These are phyloP conservation scores for Drosophila triauraria DNA, from an alignment of 1,140 invertebrate genomes.

Conservation along the genomic window DNA sequence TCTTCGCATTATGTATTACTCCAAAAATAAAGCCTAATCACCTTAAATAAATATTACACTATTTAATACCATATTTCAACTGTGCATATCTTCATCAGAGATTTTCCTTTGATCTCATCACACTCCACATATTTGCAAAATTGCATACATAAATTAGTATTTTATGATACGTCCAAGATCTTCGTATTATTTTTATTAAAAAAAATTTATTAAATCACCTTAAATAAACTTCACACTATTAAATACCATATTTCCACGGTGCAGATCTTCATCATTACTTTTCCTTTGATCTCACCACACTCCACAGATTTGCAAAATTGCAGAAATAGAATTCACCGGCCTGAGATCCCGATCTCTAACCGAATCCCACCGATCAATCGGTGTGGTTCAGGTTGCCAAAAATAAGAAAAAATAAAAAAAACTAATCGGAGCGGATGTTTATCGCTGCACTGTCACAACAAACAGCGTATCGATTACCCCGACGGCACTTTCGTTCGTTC, in stretches of 20 bases:
- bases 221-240: no score
- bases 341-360: background rate
- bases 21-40: no score
- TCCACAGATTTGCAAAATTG: background rate
- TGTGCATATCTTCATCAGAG: no score
- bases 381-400: conserved; percentile 32
- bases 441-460: conserved; percentile 40
- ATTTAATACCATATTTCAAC: no score
- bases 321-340: conserved; percentile 1
- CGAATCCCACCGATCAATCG: background rate
- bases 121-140: no score
- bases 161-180: no score
- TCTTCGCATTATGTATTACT: no score
- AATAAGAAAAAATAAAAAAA: conserved; percentile 5
- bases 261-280: background rate
- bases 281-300: conserved; percentile 22
- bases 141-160: no score
- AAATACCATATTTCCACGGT: background rate
- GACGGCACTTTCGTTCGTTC: conserved; percentile 40
- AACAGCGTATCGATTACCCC: conserved; percentile 51
- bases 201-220: no score
- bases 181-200: no score
- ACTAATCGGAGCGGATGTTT: conserved; percentile 47
- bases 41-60: no score
- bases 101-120: no score